Evolutionary conservation across 2,888 invertebrate genomes (phyloP).

Genomic region (Drosophila anomalata): DNA sequence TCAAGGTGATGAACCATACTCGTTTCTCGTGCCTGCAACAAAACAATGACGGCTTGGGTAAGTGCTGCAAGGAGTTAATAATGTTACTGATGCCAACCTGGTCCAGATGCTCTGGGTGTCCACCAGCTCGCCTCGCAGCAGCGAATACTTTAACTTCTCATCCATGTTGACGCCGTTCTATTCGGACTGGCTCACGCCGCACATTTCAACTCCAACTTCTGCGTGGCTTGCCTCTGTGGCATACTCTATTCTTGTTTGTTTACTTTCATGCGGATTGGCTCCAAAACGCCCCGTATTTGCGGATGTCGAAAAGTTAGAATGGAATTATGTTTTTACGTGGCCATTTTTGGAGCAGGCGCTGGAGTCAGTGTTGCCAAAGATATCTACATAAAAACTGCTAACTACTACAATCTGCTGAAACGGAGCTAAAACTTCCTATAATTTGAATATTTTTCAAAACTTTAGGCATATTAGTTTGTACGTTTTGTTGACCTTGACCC

Average conservation of each 20-base stretch:
- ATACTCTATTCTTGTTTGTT: conserved; percentile 38
- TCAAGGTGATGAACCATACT: conserved; percentile 86
- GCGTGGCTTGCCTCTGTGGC: conserved; percentile 42
- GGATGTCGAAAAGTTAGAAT: conserved; percentile 3
- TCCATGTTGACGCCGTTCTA: conserved; percentile 68
- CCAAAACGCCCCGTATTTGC: conserved; percentile 13
- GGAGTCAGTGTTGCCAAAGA: conserved; percentile 23
- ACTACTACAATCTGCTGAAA: not conserved
- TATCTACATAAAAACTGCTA: conserved; percentile 1
- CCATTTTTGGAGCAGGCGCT: conserved; percentile 43
- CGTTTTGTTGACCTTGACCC: too few relatives aligned
- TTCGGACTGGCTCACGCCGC: conserved; percentile 37
- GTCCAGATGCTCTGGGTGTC: conserved; percentile 83
- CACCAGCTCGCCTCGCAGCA: conserved; percentile 83
- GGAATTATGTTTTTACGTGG: conserved; percentile 57
- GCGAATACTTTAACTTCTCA: conserved; percentile 83
- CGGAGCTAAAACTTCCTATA: too few relatives aligned
- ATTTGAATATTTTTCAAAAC: too few relatives aligned
- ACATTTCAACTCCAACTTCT: conserved; percentile 29
- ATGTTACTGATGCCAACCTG: conserved; percentile 46
- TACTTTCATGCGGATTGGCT: conserved; percentile 21
- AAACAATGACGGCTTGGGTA: not conserved
- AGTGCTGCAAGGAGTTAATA: not conserved
- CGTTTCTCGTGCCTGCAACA: conserved; percentile 85
- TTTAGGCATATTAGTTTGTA: too few relatives aligned